A percentile compares a stretch with the other conserved stretches of the same genome.
phyloP scores from a whole-genome alignment of 2,113 vertebrate species.

The Tretioscincus oriximinensis region DNA sequence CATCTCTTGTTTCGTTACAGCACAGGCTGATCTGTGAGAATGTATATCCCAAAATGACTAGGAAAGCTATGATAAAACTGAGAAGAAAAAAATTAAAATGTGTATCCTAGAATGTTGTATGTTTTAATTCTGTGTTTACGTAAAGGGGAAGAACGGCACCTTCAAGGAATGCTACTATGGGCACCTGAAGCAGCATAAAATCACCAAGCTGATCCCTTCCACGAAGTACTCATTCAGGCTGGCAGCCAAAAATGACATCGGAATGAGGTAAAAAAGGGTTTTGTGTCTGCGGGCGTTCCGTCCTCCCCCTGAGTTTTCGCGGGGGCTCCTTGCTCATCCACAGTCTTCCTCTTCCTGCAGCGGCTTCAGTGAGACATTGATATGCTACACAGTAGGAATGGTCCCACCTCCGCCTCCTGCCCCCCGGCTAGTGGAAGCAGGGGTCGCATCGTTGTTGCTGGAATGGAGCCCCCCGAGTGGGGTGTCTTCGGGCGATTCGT shows the following conservation, averaged over 20 bases:
- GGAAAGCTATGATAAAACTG: no score
- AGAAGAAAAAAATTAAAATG: no score
- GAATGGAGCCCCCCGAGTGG: conserved; percentile 72
- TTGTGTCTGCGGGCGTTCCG: rapidly evolving
- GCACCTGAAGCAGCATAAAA: conserved; percentile 78
- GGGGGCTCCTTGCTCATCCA: rapidly evolving
- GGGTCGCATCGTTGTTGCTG: conserved; percentile 70
- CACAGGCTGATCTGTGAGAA: not conserved
- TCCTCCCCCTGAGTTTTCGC: not conserved
- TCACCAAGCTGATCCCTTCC: conserved; percentile 73
- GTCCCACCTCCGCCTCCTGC: conserved; percentile 65
- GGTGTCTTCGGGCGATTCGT: conserved; percentile 53
- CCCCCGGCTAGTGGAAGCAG: conserved; percentile 64
- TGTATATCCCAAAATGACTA: no score
- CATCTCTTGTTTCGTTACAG: no score
- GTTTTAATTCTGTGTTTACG: not conserved
- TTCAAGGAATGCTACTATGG: conserved; percentile 81
- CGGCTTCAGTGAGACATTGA: conserved; percentile 75
- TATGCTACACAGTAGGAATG: conserved; percentile 71
- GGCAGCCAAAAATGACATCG: conserved; percentile 81
- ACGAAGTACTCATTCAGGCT: conserved; percentile 78
- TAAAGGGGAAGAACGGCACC: conserved; percentile 73
- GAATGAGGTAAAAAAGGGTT: conserved; percentile 69
- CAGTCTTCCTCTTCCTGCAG: conserved; percentile 43
- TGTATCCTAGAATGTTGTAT: not conserved